Percentiles rank a stretch among this genome's conserved stretches.
Evolutionary conservation across 2,797 vertebrate genomes (phyloP).

Genomic region (Leptoclinus maculatus): DNA sequence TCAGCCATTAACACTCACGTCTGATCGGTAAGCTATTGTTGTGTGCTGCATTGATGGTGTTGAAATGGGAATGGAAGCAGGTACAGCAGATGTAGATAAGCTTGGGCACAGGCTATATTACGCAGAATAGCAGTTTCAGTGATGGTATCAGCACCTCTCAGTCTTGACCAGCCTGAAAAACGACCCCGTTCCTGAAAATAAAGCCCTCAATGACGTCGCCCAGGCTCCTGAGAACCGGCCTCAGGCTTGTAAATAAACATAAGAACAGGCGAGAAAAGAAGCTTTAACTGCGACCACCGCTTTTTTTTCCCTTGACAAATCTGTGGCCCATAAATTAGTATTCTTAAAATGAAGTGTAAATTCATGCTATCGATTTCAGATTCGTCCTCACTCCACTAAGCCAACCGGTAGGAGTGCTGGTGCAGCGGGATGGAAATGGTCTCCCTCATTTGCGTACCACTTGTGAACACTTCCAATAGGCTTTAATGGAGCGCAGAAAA

Average conservation of each 20-base stretch:
- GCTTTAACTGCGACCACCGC: neutral
- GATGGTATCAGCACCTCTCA: constrained; percentile 76
- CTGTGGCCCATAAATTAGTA: neutral
- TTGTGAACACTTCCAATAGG: neutral
- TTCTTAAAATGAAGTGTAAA: neutral
- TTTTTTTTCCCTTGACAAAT: neutral
- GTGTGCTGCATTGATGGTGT: constrained; percentile 36
- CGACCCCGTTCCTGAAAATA: constrained; percentile 35
- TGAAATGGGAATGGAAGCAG: constrained; percentile 48
- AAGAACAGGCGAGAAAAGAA: constrained; percentile 10
- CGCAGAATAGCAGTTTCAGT: constrained; percentile 46
- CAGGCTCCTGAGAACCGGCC: constrained; percentile 71
- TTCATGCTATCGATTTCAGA: neutral
- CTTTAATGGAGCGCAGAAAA: neutral
- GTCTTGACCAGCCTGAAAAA: constrained; percentile 54
- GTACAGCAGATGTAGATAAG: constrained; percentile 73
- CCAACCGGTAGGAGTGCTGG: neutral
- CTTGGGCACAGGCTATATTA: constrained; percentile 29
- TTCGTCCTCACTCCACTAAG: neutral
- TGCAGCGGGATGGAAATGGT: neutral
- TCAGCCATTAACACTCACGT: constrained; percentile 41
- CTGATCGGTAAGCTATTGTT: constrained; percentile 39
- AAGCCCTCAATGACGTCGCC: constrained; percentile 38
- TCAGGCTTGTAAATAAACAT: constrained; percentile 46
- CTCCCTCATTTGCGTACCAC: neutral